phyloP scores from a whole-genome alignment of 1,140 invertebrate species.

The Ganaspis sp. region DNA sequence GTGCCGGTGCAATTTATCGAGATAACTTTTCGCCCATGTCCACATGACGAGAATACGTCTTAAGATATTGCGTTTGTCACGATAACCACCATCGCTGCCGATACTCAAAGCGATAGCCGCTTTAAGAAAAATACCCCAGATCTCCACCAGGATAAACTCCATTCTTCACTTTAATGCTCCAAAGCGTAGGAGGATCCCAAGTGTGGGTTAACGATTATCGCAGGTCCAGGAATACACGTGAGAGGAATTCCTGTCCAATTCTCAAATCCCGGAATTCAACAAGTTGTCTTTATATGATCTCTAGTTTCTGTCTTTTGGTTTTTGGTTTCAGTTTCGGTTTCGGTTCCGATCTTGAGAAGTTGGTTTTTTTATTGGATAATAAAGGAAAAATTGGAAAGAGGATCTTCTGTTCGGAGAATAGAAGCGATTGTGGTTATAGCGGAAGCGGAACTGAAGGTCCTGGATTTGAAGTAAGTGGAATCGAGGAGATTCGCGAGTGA shows the following conservation, averaged over 20 bases:
- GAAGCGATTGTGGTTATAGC: slow-evolving; percentile 28
- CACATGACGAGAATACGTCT: background rate
- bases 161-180: background rate
- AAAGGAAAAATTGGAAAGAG: too few relatives aligned
- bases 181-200: slow-evolving; percentile 18
- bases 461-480: background rate
- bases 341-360: too few relatives aligned
- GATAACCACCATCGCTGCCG: background rate
- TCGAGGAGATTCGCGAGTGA: slow-evolving; percentile 33
- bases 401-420: background rate
- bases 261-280: background rate
- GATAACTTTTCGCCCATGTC: slow-evolving; percentile 24
- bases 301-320: too few relatives aligned
- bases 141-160: background rate
- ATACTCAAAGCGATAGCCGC: background rate
- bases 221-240: slow-evolving; percentile 18
- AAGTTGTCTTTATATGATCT: background rate
- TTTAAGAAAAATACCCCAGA: background rate
- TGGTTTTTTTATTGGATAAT: too few relatives aligned
- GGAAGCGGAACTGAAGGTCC: background rate
- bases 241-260: background rate
- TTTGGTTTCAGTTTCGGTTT: too few relatives aligned
- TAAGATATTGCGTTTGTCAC: background rate
- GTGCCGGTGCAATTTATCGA: slow-evolving; percentile 42
- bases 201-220: slow-evolving; percentile 23